Conservation (phyloP, 1,140 invertebrate species). For the Diachasmimorpha longicaudata region DNA sequence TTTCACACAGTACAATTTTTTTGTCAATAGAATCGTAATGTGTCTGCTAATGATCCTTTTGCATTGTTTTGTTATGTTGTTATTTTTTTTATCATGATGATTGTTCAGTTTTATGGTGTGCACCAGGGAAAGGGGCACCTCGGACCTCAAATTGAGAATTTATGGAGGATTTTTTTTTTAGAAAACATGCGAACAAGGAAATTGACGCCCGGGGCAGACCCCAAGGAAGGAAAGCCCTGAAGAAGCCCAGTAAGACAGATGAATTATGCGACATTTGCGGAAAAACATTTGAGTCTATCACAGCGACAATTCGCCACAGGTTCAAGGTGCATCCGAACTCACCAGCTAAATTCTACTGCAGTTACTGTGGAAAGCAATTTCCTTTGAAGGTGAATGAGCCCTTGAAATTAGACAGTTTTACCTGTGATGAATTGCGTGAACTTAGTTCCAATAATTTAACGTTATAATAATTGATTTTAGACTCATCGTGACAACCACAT, state of each 20-base stretch:
- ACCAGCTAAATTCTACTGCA: constrained; percentile 70
- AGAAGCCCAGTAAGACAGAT: constrained; percentile 25
- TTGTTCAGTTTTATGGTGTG: too few species aligned
- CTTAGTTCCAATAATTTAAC: too few species aligned
- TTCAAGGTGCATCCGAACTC: constrained; percentile 71
- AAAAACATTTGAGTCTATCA: constrained; percentile 67
- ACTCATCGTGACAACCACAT: constrained; percentile 68
- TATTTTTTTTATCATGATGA: too few species aligned
- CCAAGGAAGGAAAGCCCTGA: constrained; percentile 22
- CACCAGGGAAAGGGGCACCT: too few species aligned
- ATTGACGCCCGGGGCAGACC: constrained; percentile 57
- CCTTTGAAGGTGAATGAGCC: constrained; percentile 66
- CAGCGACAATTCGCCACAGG: constrained; percentile 72
- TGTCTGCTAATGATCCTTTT: too few species aligned
- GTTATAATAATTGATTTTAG: constrained; percentile 50
- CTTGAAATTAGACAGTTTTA: too few species aligned
- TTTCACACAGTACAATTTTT: too few species aligned
- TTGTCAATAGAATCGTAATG: too few species aligned
- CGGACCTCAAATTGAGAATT: too few species aligned
- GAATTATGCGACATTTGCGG: constrained; percentile 67
- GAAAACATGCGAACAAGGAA: constrained; percentile 65
- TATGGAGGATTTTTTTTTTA: constrained; percentile 30
- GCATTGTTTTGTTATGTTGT: too few species aligned
- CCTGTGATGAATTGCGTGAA: too few species aligned
- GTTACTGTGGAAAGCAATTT: constrained; percentile 73